Conservation (phyloP, 2,888 invertebrate genomes). For the Exephanes ischioxanthus region DNA sequence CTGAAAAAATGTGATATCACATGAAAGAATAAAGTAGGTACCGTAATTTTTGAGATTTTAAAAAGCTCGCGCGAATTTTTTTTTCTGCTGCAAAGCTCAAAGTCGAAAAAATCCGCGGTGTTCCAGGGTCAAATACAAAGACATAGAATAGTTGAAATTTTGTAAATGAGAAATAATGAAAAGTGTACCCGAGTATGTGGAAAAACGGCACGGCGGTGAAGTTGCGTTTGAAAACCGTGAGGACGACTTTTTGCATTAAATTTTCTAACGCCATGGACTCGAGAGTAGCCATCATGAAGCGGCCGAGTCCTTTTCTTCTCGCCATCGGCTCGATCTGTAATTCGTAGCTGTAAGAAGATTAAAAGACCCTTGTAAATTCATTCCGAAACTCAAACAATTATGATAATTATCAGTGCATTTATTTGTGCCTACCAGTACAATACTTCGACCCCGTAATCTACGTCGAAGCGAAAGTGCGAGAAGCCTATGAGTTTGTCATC, state of each 20-base stretch:
- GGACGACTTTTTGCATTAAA: conserved; percentile 92
- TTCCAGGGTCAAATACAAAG: not conserved
- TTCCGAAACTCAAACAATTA: conserved; percentile 7
- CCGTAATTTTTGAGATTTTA: no score
- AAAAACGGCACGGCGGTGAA: conserved; percentile 91
- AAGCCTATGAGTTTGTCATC: conserved; percentile 87
- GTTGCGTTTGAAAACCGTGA: conserved; percentile 94
- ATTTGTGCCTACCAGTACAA: conserved; percentile 88
- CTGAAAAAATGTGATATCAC: not conserved
- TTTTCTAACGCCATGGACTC: conserved; percentile 91
- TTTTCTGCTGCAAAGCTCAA: no score
- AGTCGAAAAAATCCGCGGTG: no score
- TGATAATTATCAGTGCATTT: not conserved
- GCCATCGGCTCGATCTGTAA: conserved; percentile 91
- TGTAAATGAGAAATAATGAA: conserved; percentile 8
- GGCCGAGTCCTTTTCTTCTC: conserved; percentile 93
- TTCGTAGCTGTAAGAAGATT: conserved; percentile 90
- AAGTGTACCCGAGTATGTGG: conserved; percentile 89
- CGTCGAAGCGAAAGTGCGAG: conserved; percentile 91
- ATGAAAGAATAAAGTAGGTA: no score
- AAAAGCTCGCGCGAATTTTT: no score
- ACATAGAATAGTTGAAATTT: conserved; percentile 25
- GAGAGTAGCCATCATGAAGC: conserved; percentile 92
- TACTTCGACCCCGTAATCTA: conserved; percentile 89
- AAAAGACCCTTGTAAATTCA: conserved; percentile 62